These are phyloP conservation scores for Leucosticte australis DNA, from an alignment of 2,113 vertebrate species.

Conservation along the genomic window DNA sequence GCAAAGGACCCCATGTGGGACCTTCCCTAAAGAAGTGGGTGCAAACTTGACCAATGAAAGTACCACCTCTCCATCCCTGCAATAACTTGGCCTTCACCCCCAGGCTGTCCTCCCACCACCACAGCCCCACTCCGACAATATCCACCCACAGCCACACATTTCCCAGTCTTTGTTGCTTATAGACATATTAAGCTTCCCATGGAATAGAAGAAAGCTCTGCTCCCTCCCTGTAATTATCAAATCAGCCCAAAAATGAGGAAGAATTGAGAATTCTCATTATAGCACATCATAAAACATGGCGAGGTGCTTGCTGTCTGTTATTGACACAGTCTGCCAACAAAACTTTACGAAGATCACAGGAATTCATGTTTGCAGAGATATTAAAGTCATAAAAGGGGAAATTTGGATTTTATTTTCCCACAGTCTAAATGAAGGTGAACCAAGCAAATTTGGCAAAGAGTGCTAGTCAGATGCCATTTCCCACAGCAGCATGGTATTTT, in stretches of 20 bases:
- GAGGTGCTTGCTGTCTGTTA: neutral
- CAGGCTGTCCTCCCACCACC: neutral
- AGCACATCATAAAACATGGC: conserved; percentile 48
- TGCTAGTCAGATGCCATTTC: conserved; percentile 77
- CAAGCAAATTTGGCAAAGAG: conserved; percentile 74
- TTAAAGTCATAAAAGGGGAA: conserved; percentile 67
- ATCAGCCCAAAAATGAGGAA: conserved; percentile 59
- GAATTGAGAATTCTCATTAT: conserved; percentile 61
- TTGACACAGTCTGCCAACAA: conserved; percentile 17
- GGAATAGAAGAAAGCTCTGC: neutral
- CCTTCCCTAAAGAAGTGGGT: neutral
- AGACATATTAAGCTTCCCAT: neutral
- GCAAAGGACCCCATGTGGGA: neutral
- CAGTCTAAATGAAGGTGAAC: conserved; percentile 76
- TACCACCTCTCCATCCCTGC: neutral
- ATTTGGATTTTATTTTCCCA: conserved; percentile 75
- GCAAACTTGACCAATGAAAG: neutral
- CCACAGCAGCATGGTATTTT: conserved; percentile 79
- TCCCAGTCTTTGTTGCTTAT: neutral
- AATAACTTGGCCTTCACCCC: neutral
- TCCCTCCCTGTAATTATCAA: conserved; percentile 64
- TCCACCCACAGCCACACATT: neutral
- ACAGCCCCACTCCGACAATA: accelerated
- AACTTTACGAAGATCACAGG: conserved; percentile 38
- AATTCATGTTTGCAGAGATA: conserved; percentile 58